phyloP scores from a whole-genome alignment of 2,113 vertebrate genomes.

The Carassius gibelio region DNA sequence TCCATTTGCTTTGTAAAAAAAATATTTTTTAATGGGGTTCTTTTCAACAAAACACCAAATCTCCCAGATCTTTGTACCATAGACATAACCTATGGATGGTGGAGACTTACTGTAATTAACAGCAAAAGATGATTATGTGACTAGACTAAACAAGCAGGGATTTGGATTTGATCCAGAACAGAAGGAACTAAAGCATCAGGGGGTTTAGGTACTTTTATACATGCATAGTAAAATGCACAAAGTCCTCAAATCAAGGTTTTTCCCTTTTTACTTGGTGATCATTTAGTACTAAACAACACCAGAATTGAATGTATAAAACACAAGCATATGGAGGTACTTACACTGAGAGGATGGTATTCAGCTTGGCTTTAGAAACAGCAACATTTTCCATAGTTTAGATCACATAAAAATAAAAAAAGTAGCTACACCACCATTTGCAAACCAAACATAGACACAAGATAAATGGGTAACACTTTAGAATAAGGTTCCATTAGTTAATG shows the following conservation, averaged over 20 bases:
- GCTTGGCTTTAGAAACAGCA: not conserved
- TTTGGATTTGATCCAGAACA: conserved; percentile 46
- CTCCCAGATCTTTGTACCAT: not conserved
- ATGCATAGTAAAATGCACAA: not conserved
- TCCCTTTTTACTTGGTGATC: not conserved
- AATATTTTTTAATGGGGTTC: not conserved
- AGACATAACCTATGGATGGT: not conserved
- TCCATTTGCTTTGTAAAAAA: not conserved
- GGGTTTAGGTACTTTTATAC: not conserved
- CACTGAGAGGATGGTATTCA: not conserved
- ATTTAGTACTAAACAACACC: not conserved
- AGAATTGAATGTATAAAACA: not conserved
- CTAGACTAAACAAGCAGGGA: conserved; percentile 47
- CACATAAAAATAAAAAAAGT: not conserved
- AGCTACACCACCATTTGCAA: not conserved
- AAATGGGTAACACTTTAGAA: no score
- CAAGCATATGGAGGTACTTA: not conserved
- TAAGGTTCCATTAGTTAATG: no score
- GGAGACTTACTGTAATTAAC: conserved; percentile 15
- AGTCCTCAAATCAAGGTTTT: not conserved
- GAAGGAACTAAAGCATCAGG: conserved; percentile 9
- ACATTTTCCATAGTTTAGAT: not conserved
- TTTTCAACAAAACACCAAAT: not conserved
- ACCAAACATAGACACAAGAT: no score
- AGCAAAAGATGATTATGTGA: conserved; percentile 33